Evolutionary conservation across 2,113 vertebrate species (phyloP), one percentile per base, ranked within the genome.

Genomic region (Jaculus jaculus): DNA sequence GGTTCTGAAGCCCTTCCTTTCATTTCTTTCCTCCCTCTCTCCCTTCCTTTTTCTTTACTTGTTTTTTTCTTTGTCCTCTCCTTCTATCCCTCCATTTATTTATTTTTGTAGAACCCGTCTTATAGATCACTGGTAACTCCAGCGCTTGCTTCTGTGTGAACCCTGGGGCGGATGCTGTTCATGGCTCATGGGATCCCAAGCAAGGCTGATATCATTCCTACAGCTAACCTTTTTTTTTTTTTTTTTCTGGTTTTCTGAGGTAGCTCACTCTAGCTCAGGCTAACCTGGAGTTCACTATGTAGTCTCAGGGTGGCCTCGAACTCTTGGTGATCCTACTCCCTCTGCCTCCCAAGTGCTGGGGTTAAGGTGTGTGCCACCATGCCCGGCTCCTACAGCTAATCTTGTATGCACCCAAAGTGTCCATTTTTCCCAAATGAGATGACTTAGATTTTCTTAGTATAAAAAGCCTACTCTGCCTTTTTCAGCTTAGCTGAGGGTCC

Each of bases 91-190:
- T 68, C 0, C 0, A 51, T 32, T 34, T 54, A n/a, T 20, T 6
- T 69, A n/a, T 51, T n/a, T 20, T 47, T 10, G 21, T 84, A 30
- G n/a, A 17, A 4, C 0, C 2, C 23, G 5, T 34, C 61, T 34
- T 21, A 12, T 7, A 0, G 32, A 12, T 21, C 9, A 6, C 73
- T 47, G 47, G 3, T 6, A 2, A 16, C 65, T 32, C 54, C 7
- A 1, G 34, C 24, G 0, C 61, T 10, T 42, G 3, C 74, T 26
- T 21, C 42, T 34, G 28, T 34, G 28, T 18, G 60, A 39, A 23
- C 28, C 63, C 32, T 2, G 10, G 3, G 2, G 1, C 0, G 3
- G 3, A 39, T 11, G 26, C n/a, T 34, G 10, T 10, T 4, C 1
- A 84, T 51, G n/a, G 16, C n/a, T 58, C 20, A 18, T 65, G 39